Percentiles rank a stretch among this genome's conserved stretches.
phyloP scores from a whole-genome alignment of 2,888 invertebrate species.

The Cerceris ruficornis region DNA sequence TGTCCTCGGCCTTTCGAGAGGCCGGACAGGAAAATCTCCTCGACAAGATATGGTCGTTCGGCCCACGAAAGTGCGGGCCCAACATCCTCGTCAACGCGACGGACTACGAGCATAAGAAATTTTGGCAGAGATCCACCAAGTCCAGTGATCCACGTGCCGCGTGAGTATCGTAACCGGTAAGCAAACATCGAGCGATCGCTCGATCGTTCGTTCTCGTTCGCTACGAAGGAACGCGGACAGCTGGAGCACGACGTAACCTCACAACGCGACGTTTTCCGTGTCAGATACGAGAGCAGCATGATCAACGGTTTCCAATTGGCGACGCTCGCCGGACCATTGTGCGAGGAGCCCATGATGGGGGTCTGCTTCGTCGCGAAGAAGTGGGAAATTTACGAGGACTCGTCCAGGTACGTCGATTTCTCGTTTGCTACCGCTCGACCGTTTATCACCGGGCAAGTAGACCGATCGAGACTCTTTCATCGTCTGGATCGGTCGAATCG shows the following conservation, averaged over 20 bases:
- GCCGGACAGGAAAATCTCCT: constrained; percentile 83
- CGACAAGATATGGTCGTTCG: constrained; percentile 94
- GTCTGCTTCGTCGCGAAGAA: constrained; percentile 95
- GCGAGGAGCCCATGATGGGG: constrained; percentile 98
- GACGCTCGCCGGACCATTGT: constrained; percentile 94
- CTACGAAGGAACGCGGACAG: too few species aligned
- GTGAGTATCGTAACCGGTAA: constrained; percentile 64
- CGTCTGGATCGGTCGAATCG: too few species aligned
- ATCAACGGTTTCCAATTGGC: constrained; percentile 94
- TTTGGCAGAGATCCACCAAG: constrained; percentile 80
- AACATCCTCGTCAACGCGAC: constrained; percentile 94
- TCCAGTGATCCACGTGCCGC: constrained; percentile 70
- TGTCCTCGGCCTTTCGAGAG: constrained; percentile 85
- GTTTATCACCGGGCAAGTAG: neutral
- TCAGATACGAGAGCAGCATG: constrained; percentile 87
- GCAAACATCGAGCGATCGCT: neutral
- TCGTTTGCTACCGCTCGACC: neutral
- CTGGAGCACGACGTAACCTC: constrained; percentile 1
- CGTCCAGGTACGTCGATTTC: constrained; percentile 63
- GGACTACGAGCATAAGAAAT: constrained; percentile 85
- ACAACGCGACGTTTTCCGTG: neutral
- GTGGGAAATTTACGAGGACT: constrained; percentile 84
- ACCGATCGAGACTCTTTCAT: neutral
- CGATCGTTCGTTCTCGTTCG: neutral
- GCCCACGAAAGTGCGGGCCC: constrained; percentile 93